Evolutionary conservation across 2,888 invertebrate genomes (phyloP).

Genomic region (Halocaridina rubra): DNA sequence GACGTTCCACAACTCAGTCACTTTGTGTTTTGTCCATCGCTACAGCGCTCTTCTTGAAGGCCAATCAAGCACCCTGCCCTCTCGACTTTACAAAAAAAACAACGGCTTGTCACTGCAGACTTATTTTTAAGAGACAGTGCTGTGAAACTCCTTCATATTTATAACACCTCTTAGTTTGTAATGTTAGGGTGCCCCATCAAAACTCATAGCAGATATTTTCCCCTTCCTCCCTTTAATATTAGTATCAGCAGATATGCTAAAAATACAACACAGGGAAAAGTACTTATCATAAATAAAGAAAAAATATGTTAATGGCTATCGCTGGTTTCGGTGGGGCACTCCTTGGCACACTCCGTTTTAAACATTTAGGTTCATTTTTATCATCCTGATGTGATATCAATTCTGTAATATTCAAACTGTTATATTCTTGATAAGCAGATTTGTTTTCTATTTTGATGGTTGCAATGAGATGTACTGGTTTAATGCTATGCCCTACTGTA

Average conservation of each 20-base stretch:
- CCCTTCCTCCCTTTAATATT: neutral
- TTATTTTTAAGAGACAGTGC: slow-evolving; percentile 57
- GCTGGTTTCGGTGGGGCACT: slow-evolving; percentile 10
- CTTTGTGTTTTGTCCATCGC: slow-evolving; percentile 25
- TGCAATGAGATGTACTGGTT: slow-evolving; percentile 35
- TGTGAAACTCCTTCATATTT: slow-evolving; percentile 55
- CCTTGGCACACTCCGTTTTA: slow-evolving; percentile 13
- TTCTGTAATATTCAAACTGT: slow-evolving; percentile 59
- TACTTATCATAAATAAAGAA: too few relatives aligned
- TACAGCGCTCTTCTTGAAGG: slow-evolving; percentile 10
- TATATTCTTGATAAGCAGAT: slow-evolving; percentile 58
- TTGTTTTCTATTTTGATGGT: slow-evolving; percentile 40
- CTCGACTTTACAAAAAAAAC: slow-evolving; percentile 42
- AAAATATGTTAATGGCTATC: too few relatives aligned
- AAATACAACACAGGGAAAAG: too few relatives aligned
- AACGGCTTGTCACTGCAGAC: slow-evolving; percentile 58
- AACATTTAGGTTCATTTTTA: neutral
- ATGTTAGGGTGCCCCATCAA: slow-evolving; percentile 21
- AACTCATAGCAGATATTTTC: neutral
- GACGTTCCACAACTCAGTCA: neutral
- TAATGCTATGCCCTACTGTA: slow-evolving; percentile 22
- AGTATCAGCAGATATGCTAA: too few relatives aligned
- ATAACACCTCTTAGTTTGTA: slow-evolving; percentile 55
- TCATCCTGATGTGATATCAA: slow-evolving; percentile 49
- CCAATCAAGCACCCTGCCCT: slow-evolving; percentile 13